Percentiles rank a stretch among this genome's conserved stretches.
Conservation (phyloP, 2,797 vertebrate species). For the Manis pentadactyla region DNA sequence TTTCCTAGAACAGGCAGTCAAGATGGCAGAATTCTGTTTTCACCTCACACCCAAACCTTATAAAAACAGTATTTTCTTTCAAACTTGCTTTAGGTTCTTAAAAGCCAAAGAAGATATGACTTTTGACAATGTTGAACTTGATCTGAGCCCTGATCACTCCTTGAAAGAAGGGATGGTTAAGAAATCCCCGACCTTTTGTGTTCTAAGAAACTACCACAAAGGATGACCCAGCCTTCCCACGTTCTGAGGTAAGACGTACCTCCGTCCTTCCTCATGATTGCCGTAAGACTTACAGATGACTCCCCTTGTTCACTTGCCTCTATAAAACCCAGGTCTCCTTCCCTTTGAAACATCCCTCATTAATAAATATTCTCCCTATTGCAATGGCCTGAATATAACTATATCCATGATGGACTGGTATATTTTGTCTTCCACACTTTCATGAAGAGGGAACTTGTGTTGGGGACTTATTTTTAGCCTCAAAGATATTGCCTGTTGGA, state of each 20-base stretch:
- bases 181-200: not conserved
- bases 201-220: not conserved
- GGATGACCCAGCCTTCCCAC: not conserved
- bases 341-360: not conserved
- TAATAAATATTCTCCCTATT: not conserved
- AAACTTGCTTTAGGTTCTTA: not conserved
- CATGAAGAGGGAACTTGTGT: not conserved
- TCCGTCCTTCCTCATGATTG: not conserved
- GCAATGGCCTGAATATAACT: slow-evolving; percentile 13
- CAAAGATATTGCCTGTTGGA: slow-evolving; percentile 25
- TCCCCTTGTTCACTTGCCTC: not conserved
- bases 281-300: not conserved
- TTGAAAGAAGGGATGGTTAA: not conserved
- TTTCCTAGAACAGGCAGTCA: not conserved
- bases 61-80: not conserved
- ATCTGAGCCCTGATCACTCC: not conserved
- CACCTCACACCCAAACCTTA: not conserved
- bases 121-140: not conserved
- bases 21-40: not conserved
- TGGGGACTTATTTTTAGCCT: slow-evolving; percentile 68
- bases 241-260: not conserved
- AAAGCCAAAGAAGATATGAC: not conserved
- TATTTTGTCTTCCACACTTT: slow-evolving; percentile 45
- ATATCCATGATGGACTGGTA: not conserved
- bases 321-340: not conserved